Evolutionary conservation across 2,888 invertebrate genomes (phyloP).

Genomic region (Petrolisthes cinctipes): DNA sequence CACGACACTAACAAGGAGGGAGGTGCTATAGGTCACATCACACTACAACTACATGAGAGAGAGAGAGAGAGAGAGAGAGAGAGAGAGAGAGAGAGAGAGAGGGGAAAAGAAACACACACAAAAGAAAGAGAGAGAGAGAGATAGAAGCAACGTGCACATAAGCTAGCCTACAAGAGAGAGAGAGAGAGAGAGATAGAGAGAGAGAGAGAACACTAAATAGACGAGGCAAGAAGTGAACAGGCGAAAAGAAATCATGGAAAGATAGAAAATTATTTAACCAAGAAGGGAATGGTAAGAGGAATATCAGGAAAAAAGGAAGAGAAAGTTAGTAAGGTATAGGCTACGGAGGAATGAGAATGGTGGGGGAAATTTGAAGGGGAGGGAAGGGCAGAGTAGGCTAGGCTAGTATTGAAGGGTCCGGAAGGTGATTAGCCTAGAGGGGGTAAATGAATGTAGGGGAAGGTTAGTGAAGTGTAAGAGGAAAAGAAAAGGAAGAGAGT

Average conservation of each 20-base stretch:
- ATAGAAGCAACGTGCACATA: background rate
- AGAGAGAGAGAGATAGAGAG: background rate
- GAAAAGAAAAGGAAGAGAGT: no score
- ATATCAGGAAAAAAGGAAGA: background rate
- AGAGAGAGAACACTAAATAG: background rate
- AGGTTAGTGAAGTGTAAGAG: no score
- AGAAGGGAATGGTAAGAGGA: background rate
- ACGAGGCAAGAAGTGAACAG: background rate
- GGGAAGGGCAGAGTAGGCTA: background rate
- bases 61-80: background rate
- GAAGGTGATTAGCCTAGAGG: no score
- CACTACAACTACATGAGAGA: background rate
- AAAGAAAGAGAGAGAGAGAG: background rate
- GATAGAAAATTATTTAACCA: background rate
- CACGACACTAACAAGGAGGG: slow-evolving; percentile 31
- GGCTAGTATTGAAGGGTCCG: no score
- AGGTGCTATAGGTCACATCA: slow-evolving; percentile 31
- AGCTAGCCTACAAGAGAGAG: background rate
- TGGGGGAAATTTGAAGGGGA: background rate
- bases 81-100: background rate
- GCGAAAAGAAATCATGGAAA: background rate
- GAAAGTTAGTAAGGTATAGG: background rate
- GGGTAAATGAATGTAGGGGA: no score
- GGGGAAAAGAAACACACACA: background rate
- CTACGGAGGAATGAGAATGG: background rate